Percentiles rank a stretch among this genome's conserved stretches.
Conservation (phyloP, 2,888 invertebrate species). For the Meta bourneti region DNA sequence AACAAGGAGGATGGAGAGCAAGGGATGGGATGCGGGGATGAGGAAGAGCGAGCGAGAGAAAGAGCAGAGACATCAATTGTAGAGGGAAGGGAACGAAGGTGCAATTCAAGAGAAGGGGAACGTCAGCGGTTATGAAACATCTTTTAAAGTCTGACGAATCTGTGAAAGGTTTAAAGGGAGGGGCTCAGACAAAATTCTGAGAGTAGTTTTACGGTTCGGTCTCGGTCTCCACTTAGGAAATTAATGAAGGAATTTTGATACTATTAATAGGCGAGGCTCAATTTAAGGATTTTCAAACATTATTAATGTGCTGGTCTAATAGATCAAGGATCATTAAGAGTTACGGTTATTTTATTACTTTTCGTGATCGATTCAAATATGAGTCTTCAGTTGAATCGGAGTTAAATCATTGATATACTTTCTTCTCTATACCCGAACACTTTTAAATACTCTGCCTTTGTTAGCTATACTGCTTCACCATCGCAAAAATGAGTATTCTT, state of each 20-base stretch:
- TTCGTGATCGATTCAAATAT: too few relatives aligned
- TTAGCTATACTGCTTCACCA: too few relatives aligned
- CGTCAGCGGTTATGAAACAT: constrained; percentile 74
- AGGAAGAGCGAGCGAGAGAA: constrained; percentile 30
- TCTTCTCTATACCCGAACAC: too few relatives aligned
- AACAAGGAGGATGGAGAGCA: constrained; percentile 73
- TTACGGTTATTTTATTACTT: background rate
- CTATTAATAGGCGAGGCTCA: background rate
- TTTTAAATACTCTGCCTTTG: too few relatives aligned
- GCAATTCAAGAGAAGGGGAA: constrained; percentile 54
- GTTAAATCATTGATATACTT: too few relatives aligned
- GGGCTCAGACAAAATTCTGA: constrained; percentile 16
- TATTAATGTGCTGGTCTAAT: background rate
- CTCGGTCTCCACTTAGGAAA: background rate
- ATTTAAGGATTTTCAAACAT: background rate
- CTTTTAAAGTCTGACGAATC: constrained; percentile 76
- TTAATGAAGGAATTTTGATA: background rate
- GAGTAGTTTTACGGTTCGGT: constrained; percentile 52
- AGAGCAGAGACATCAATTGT: constrained; percentile 71
- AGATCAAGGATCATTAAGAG: background rate
- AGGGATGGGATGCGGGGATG: constrained; percentile 16
- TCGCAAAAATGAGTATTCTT: too few relatives aligned
- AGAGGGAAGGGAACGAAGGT: constrained; percentile 30
- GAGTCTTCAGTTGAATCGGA: too few relatives aligned
- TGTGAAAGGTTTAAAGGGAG: constrained; percentile 70